A percentile compares a stretch with the other conserved stretches of the same genome.
Conservation (phyloP, 2,797 vertebrate genomes). For the Mormyrus proboscirostris region DNA sequence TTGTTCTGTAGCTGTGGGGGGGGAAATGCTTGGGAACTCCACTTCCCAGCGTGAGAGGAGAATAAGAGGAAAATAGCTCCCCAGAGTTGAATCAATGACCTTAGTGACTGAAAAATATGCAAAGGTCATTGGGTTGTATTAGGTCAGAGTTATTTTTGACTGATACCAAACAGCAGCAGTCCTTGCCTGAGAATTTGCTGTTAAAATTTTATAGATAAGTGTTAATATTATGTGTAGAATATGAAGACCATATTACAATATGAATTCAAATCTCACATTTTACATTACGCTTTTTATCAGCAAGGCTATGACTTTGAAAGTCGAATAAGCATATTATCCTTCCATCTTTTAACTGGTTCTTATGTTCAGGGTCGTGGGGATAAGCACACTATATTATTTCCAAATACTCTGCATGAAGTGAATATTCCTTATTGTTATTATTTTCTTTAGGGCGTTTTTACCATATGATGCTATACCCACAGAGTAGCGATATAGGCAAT, state of each 20-base stretch:
- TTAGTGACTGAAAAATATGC: constrained; percentile 86
- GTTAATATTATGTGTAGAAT: background rate
- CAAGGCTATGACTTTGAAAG: background rate
- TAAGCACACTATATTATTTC: background rate
- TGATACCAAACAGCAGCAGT: constrained; percentile 56
- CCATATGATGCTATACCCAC: too few relatives aligned
- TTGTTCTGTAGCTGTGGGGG: constrained; percentile 80
- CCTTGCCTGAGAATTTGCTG: constrained; percentile 50
- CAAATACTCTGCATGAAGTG: background rate
- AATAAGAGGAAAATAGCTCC: constrained; percentile 82
- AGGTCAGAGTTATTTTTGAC: constrained; percentile 58
- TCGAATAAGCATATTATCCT: background rate
- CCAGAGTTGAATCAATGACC: constrained; percentile 76
- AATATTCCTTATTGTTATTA: background rate
- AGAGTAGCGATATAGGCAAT: background rate
- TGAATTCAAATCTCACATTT: background rate
- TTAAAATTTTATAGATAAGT: constrained; percentile 14
- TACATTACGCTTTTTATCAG: background rate
- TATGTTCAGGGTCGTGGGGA: background rate
- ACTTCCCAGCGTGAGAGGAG: constrained; percentile 92
- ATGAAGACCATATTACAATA: background rate
- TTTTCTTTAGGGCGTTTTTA: background rate
- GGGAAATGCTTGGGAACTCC: constrained; percentile 88
- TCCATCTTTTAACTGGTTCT: background rate
- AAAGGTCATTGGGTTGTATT: constrained; percentile 83